These are phyloP conservation scores for Pseudomyrmex cubaensis DNA, from an alignment of 1,140 invertebrate genomes.

Conservation along the genomic window DNA sequence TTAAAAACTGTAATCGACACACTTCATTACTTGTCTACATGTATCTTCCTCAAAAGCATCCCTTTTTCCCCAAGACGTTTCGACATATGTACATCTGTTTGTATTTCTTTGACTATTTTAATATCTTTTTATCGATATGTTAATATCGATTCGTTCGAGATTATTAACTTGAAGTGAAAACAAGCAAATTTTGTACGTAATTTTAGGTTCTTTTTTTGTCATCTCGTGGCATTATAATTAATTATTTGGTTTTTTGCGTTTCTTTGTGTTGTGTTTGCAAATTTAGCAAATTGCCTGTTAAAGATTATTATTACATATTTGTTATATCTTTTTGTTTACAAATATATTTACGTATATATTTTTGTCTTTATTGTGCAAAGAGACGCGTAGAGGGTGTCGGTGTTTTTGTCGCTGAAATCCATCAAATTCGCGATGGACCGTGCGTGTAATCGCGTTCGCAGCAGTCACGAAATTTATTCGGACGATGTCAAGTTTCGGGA, in stretches of 20 bases:
- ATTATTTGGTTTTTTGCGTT: constrained; percentile 10
- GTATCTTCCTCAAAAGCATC: not conserved
- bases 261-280: not conserved
- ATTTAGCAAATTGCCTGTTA: constrained; percentile 1
- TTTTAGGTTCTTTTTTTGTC: constrained; percentile 19
- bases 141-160: not conserved
- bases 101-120: not conserved
- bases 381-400: not conserved
- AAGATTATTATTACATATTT: not conserved
- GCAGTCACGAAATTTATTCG: constrained; percentile 3
- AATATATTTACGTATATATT: not conserved
- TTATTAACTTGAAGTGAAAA: constrained; percentile 2
- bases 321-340: not conserved
- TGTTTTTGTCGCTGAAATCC: not conserved
- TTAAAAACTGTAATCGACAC: not conserved
- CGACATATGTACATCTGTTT: no score
- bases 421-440: not conserved
- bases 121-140: not conserved
- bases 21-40: not conserved
- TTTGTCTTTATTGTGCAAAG: not conserved
- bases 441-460: not conserved
- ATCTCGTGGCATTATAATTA: not conserved
- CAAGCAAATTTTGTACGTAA: not conserved
- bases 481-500: not conserved
- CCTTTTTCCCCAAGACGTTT: no score